These are phyloP conservation scores for Euleptes europaea DNA, from an alignment of 2,113 vertebrate species.

Conservation along the genomic window DNA sequence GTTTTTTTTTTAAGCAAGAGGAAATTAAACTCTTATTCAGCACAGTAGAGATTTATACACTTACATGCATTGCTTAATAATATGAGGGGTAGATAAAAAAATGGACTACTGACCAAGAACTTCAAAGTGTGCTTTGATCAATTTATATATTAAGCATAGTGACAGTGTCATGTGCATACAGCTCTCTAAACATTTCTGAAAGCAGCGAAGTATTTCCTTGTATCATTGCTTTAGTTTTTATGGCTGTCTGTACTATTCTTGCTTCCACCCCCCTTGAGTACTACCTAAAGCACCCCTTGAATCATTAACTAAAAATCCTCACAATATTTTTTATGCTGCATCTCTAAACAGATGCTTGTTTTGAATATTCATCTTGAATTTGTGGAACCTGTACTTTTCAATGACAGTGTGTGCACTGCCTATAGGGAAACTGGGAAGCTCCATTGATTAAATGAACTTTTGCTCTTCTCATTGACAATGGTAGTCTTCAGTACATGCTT, in stretches of 20 bases:
- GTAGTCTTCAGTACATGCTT: neutral
- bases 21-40: neutral
- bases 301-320: neutral
- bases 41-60: neutral
- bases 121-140: constrained; percentile 17
- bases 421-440: neutral
- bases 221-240: neutral
- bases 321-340: too few species aligned
- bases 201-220: neutral
- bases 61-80: neutral
- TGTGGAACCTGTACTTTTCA: neutral
- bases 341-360: neutral
- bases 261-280: neutral
- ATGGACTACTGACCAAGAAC: neutral
- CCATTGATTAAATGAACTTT: neutral
- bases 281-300: neutral
- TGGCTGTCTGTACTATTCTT: neutral
- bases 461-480: neutral
- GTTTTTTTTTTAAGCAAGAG: constrained; percentile 28
- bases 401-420: neutral
- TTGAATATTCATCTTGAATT: neutral
- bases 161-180: neutral
- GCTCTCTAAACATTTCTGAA: neutral
- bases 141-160: neutral
- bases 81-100: neutral